Evolutionary conservation across 2,888 invertebrate species (phyloP).

Genomic region (Anoplius nigerrimus): DNA sequence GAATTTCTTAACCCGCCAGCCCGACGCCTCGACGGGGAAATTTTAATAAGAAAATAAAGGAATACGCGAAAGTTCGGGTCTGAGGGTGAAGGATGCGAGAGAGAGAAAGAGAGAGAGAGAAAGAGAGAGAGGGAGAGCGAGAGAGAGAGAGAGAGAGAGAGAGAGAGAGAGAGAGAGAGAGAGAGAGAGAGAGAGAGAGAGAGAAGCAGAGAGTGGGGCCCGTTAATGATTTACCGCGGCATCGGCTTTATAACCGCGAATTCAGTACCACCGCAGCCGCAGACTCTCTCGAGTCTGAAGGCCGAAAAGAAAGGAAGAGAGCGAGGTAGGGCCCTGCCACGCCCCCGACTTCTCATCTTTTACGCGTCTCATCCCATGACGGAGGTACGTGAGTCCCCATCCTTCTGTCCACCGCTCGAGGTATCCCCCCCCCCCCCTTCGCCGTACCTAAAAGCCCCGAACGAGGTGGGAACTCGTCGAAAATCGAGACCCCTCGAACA

Average conservation of each 20-base stretch:
- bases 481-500: not conserved
- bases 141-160: constrained; percentile 5
- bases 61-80: constrained; percentile 25
- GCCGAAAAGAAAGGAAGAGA: constrained; percentile 20
- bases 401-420: constrained; percentile 27
- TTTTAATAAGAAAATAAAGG: constrained; percentile 55
- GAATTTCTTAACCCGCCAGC: constrained; percentile 17
- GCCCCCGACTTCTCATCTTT: constrained; percentile 64
- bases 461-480: constrained; percentile 22
- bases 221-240: constrained; percentile 61
- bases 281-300: constrained; percentile 44
- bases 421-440: constrained; percentile 33
- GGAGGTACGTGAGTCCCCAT: constrained; percentile 46
- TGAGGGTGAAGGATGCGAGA: too few species aligned
- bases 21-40: constrained; percentile 22
- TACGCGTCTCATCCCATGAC: constrained; percentile 61
- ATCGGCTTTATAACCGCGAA: constrained; percentile 58
- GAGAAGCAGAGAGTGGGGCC: constrained; percentile 24
- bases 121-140: constrained; percentile 22
- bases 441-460: constrained; percentile 14
- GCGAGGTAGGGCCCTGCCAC: constrained; percentile 44
- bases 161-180: constrained; percentile 12
- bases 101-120: constrained; percentile 13
- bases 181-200: constrained; percentile 21
- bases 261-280: constrained; percentile 47